A percentile compares a stretch with the other conserved stretches of the same genome.
Conservation (phyloP, 2,113 vertebrate genomes). For the Paramisgurnus dabryanus region DNA sequence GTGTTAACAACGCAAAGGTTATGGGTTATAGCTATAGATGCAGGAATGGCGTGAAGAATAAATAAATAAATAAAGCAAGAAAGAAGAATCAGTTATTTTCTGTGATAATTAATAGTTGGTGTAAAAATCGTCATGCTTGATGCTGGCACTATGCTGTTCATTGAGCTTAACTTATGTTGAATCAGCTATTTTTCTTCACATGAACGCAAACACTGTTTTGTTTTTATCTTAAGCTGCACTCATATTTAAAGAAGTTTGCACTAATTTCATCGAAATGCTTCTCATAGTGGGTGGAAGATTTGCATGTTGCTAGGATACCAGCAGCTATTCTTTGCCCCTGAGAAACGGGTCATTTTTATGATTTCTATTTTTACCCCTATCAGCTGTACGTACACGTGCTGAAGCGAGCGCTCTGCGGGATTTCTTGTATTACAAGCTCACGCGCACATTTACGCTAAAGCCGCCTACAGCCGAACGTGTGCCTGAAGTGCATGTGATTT, state of each 20-base stretch:
- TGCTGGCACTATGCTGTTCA: no score
- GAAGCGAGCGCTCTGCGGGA: background rate
- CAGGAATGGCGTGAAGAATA: no score
- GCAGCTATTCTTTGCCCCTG: constrained; percentile 42
- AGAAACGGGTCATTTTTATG: constrained; percentile 56
- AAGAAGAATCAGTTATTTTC: no score
- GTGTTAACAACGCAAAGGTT: no score
- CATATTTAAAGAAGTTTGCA: constrained; percentile 21
- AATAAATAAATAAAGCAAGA: no score
- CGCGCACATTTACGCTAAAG: constrained; percentile 9
- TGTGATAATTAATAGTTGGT: no score
- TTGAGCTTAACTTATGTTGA: no score
- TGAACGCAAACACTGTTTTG: background rate
- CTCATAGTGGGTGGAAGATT: constrained; percentile 46
- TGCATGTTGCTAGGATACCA: constrained; percentile 58
- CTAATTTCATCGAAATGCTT: constrained; percentile 19
- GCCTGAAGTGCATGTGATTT: constrained; percentile 28
- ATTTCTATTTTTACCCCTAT: constrained; percentile 49
- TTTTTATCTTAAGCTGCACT: background rate
- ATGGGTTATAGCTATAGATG: no score
- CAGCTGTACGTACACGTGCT: constrained; percentile 28
- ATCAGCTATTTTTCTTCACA: background rate
- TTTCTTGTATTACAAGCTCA: background rate
- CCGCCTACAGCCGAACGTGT: background rate
- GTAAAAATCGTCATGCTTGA: no score